A percentile compares a stretch with the other conserved stretches of the same genome.
Conservation (phyloP, 2,888 invertebrate species). For the Augiades crinisus region DNA sequence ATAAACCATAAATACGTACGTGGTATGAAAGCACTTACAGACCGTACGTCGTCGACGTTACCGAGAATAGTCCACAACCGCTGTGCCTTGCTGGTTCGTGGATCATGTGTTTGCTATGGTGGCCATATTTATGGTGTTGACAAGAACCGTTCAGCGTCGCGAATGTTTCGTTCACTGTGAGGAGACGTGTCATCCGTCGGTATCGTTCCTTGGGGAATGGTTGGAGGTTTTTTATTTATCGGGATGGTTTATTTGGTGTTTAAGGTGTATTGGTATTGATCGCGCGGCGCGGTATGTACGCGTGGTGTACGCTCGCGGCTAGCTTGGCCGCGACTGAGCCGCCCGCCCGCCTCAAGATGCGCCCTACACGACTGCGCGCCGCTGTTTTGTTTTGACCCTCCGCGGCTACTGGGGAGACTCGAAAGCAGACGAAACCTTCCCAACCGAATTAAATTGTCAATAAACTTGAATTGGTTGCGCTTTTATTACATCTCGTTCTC, state of each 20-base stretch:
- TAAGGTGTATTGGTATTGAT: slow-evolving; percentile 54
- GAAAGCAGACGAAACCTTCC: slow-evolving; percentile 41
- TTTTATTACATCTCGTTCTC: neutral
- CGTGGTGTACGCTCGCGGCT: slow-evolving; percentile 70
- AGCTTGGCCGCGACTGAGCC: slow-evolving; percentile 73
- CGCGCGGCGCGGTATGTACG: slow-evolving; percentile 50
- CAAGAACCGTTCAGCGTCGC: slow-evolving; percentile 44
- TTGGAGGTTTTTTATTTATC: slow-evolving; percentile 21
- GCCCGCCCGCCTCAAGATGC: slow-evolving; percentile 44
- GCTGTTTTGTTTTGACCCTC: slow-evolving; percentile 55
- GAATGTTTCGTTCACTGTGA: slow-evolving; percentile 37
- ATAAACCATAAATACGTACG: slow-evolving; percentile 35
- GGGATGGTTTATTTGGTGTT: slow-evolving; percentile 20
- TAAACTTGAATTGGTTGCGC: slow-evolving; percentile 37
- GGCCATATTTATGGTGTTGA: slow-evolving; percentile 56
- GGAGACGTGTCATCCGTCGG: slow-evolving; percentile 17
- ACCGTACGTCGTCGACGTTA: slow-evolving; percentile 36
- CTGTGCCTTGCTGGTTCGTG: slow-evolving; percentile 38
- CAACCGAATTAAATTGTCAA: slow-evolving; percentile 51
- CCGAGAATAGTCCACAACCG: slow-evolving; percentile 51
- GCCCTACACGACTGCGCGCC: slow-evolving; percentile 57
- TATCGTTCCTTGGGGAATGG: slow-evolving; percentile 14
- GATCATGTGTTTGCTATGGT: slow-evolving; percentile 67
- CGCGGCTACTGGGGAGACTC: slow-evolving; percentile 49
- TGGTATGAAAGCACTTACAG: slow-evolving; percentile 37